phyloP scores from a whole-genome alignment of 2,797 vertebrate species.

The Cynodonichthys magdalenae region DNA sequence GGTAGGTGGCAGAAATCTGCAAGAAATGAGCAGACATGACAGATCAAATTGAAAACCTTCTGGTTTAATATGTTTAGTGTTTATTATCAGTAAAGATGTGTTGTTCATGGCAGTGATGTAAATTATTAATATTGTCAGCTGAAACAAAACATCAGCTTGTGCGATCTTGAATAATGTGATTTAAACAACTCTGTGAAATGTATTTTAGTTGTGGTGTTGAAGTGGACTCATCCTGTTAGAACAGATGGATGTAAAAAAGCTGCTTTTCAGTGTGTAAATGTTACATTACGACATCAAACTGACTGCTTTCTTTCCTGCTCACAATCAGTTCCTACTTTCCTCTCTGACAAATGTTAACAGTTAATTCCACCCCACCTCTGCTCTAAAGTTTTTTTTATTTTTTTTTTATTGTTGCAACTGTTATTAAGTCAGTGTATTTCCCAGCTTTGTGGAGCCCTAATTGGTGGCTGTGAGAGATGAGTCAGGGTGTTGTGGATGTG shows the following conservation, averaged over 20 bases:
- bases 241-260: constrained; percentile 6
- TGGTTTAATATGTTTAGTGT: not conserved
- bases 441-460: constrained; percentile 42
- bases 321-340: constrained; percentile 41
- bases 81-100: not conserved
- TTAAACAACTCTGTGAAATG: constrained; percentile 6
- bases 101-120: constrained; percentile 10
- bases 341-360: constrained; percentile 46
- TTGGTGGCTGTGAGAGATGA: constrained; percentile 29
- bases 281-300: constrained; percentile 6
- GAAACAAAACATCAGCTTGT: not conserved
- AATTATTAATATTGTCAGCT: not conserved
- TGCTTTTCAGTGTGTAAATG: not conserved
- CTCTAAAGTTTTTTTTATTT: constrained; percentile 4
- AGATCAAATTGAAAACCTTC: not conserved
- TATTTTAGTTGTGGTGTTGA: not conserved
- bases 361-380: constrained; percentile 33
- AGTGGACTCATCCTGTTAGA: not conserved
- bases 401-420: constrained; percentile 33
- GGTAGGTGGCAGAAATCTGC: constrained; percentile 10
- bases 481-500: constrained; percentile 6
- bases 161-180: constrained; percentile 15
- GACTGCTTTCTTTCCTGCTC: constrained; percentile 3
- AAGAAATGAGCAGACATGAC: constrained; percentile 14
- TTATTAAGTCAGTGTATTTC: constrained; percentile 39